These are phyloP conservation scores for Microctonus brassicae DNA, from an alignment of 2,888 invertebrate genomes.

Conservation along the genomic window DNA sequence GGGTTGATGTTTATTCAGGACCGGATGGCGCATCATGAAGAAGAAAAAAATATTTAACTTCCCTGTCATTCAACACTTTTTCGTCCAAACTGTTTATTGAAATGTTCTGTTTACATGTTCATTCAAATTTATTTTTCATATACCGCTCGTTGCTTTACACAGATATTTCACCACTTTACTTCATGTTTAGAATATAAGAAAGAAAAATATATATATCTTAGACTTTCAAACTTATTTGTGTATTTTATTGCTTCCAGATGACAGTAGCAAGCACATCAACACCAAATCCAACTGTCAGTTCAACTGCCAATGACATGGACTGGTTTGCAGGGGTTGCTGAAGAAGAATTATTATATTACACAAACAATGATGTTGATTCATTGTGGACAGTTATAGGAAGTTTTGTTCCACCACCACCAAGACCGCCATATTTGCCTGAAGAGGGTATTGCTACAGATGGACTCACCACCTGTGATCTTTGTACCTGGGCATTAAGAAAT, in stretches of 20 bases:
- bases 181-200: neutral
- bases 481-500: constrained; percentile 79
- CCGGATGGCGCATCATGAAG: constrained; percentile 27
- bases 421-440: constrained; percentile 76
- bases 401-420: constrained; percentile 79
- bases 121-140: constrained; percentile 11
- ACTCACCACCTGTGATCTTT: constrained; percentile 81
- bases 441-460: constrained; percentile 77
- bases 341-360: constrained; percentile 66
- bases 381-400: constrained; percentile 68
- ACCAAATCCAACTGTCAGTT: constrained; percentile 57
- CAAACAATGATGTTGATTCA: constrained; percentile 64
- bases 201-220: no score
- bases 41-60: constrained; percentile 29
- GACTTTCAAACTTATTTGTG: no score
- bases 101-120: neutral
- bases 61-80: constrained; percentile 17
- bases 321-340: constrained; percentile 68
- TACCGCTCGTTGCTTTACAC: no score
- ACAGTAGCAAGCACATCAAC: constrained; percentile 55
- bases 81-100: constrained; percentile 6
- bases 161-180: neutral
- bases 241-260: no score
- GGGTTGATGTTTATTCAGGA: constrained; percentile 47
- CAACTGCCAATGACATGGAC: constrained; percentile 64